Base-by-base conservation (phyloP, 2,113 vertebrate species). In the Cinclus mexicanus region DNA sequence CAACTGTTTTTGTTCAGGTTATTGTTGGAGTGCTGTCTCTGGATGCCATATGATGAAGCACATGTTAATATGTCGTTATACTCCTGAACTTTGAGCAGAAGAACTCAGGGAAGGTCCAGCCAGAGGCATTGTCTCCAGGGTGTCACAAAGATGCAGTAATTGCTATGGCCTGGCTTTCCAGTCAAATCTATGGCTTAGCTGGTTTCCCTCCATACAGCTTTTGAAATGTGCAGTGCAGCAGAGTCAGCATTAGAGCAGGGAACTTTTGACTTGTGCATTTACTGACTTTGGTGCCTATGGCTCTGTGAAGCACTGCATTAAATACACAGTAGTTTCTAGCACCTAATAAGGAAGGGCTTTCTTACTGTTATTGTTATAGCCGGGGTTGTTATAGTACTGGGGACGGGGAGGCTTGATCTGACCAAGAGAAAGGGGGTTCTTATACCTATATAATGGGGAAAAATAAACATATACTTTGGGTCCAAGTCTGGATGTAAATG, bases 311-410 rank as follows among this genome's bases (percentile, higher is more conserved):
- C 56, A 33, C 59, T 94, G 90, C 28, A 1, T 94, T 94, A 94
- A 94, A 89, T 89, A 94, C 53, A 97, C 65, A 67, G 89, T 81
- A 92, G 95, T 94, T 95, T 96, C 90, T 87, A 96, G 80, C 53
- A 93, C 95, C 95, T 94, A 96, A 96, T 96, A 96, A 95, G 96
- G 94, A 96, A 94, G 86, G 83, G 46, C 80, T 94, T 53, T 92
- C 83, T 90, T 83, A 93, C 81, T 97, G 94, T 97, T 96, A 96
- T 94, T 95, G 89, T 97, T 96, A 95, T 21, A 96, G 49, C 61
- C 69, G 56, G 69, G 49, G 69, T 92, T 97, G 94, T 96, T 97
- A 94, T 91, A 94, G 53, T 87, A 78, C 31, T 94, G 80, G 69
- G 90, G 68, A 95, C 68, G 49, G 76, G 56, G 64, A 86, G 60